Evolutionary conservation across 1,140 invertebrate genomes (phyloP), one percentile per base, ranked within the genome.

Genomic region (Armadillidium nasatum): DNA sequence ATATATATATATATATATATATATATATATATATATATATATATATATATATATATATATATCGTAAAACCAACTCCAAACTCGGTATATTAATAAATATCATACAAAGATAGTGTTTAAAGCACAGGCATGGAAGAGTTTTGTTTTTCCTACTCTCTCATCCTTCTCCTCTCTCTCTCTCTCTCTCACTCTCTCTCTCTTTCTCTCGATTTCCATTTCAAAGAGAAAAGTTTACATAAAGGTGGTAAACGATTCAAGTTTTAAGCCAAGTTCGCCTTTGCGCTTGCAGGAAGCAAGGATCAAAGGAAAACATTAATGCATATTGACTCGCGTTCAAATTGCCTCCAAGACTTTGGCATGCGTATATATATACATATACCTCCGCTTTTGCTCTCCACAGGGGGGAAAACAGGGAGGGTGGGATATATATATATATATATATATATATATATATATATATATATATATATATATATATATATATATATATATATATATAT

Each of bases 301-400:
- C 50, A 60, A 60, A 60, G 50, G 50, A 60, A 60, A 60, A 60
- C 50, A 60, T 60, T 60, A 60, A 60, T 60, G 50, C 50, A 60
- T 60, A 60, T 60, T 60, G 50, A 60, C 50, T 60, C 50, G 50
- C 50, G 50, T 60, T 60, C 2, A 60, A 60, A 60, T 60, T 60
- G 50, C 50, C 50, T 60, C 50, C 50, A 60, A 60, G 50, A 15
- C 50, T 60, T 15, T 3, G 50, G 50, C 50, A 60, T 60, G 50
- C 50, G 50, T 19, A 19, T 33, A 33, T 33, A 33, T 33, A 33
- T 33, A 33, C 6, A 33, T 33, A 33, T 33, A 33, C 6, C 46
- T 9, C 46, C 46, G 46, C 46, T 50, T 50, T n/a, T n/a, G n/a
- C 15, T 50, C 46, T 10, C 46, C 15, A 10, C 46, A 15, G 46